phyloP scores from a whole-genome alignment of 2,113 vertebrate genomes.

The Macaca fascicularis region DNA sequence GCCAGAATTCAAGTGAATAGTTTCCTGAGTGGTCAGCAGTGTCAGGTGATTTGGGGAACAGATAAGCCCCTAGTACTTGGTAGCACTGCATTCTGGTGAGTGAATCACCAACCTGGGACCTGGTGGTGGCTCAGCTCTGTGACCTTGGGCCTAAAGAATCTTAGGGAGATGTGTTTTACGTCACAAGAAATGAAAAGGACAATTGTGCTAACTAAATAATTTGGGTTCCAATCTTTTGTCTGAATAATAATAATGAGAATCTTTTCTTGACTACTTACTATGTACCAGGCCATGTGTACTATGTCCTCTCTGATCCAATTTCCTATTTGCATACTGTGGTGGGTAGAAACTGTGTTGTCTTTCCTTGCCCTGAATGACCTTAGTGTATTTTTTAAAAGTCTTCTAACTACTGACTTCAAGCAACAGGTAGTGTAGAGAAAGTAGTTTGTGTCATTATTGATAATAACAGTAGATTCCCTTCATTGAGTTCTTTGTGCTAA shows the following conservation, averaged over 20 bases:
- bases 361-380: background rate
- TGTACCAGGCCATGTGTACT: background rate
- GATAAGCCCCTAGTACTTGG: background rate
- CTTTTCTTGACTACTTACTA: background rate
- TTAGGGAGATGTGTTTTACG: background rate
- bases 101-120: too few species aligned
- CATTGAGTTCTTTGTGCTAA: background rate
- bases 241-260: background rate
- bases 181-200: background rate
- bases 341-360: background rate
- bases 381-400: background rate
- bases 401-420: background rate
- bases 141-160: background rate
- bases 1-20: background rate
- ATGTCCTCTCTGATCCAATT: background rate
- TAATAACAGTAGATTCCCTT: background rate
- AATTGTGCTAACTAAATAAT: background rate
- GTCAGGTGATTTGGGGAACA: background rate
- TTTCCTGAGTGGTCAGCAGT: slow-evolving; percentile 11
- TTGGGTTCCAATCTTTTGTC: background rate
- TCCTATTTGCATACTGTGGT: background rate
- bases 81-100: background rate
- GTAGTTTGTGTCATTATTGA: background rate
- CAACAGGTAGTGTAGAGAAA: background rate
- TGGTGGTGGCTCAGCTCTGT: background rate